phyloP scores from a whole-genome alignment of 2,113 vertebrate genomes.

The Sylvietta virens region DNA sequence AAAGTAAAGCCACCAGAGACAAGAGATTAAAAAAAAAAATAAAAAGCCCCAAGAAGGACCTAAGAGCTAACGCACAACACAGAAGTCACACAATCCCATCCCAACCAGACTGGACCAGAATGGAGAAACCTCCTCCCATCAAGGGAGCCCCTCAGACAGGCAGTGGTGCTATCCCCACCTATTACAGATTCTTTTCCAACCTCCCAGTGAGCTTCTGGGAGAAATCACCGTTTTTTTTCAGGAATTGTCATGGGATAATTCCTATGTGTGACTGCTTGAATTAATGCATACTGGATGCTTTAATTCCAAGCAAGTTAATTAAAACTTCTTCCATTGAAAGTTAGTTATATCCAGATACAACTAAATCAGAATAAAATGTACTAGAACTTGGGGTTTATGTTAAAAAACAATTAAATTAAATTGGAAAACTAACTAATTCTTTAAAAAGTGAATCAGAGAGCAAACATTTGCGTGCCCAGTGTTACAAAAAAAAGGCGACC shows the following conservation, averaged over 20 bases:
- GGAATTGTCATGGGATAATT: neutral
- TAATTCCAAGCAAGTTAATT: neutral
- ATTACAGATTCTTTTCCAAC: neutral
- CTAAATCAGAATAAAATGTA: neutral
- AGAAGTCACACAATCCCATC: neutral
- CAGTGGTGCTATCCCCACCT: neutral
- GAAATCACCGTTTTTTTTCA: neutral
- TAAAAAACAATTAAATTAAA: neutral
- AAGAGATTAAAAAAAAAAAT: neutral
- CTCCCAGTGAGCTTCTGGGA: neutral
- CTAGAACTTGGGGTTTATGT: neutral
- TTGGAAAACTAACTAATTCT: neutral
- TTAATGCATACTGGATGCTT: neutral
- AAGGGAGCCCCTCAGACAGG: fast-evolving
- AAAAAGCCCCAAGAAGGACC: neutral
- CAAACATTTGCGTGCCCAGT: fast-evolving
- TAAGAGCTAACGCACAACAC: fast-evolving
- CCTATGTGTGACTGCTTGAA: neutral
- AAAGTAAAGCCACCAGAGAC: neutral
- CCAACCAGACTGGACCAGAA: neutral
- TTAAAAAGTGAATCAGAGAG: neutral
- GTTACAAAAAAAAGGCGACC: neutral
- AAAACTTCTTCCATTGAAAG: neutral
- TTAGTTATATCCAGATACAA: neutral
- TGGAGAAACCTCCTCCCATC: neutral